Percentiles rank a stretch among this genome's conserved stretches.
Evolutionary conservation across 2,888 invertebrate genomes (phyloP).

Genomic region (Macrosiphum euphorbiae): DNA sequence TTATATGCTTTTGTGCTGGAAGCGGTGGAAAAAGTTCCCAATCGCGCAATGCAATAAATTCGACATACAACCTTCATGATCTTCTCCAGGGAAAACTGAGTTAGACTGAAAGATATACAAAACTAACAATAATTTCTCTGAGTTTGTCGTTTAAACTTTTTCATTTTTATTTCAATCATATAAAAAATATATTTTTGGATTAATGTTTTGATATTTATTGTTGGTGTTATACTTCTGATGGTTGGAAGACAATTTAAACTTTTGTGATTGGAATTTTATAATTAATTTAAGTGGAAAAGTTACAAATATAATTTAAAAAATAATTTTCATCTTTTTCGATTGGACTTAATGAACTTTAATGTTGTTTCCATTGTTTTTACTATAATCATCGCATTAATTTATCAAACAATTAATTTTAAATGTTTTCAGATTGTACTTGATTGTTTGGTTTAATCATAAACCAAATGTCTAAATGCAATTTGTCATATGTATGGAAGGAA

Average conservation of each 20-base stretch:
- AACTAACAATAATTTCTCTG: constrained; percentile 20
- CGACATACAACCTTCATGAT: constrained; percentile 27
- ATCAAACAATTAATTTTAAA: not conserved
- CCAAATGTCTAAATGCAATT: not conserved
- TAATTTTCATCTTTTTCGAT: too few species aligned
- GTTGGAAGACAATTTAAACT: not conserved
- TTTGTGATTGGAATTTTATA: not conserved
- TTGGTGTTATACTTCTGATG: not conserved
- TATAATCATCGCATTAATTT: not conserved
- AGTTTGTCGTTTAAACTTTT: constrained; percentile 16
- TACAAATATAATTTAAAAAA: not conserved
- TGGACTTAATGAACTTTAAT: not conserved
- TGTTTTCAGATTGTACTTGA: not conserved
- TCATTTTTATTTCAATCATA: constrained; percentile 10
- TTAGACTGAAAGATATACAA: constrained; percentile 19
- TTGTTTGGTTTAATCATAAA: not conserved
- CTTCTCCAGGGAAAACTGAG: constrained; percentile 47
- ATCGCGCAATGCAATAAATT: constrained; percentile 50
- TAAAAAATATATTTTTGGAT: constrained; percentile 20
- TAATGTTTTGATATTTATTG: not conserved
- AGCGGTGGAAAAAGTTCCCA: constrained; percentile 47
- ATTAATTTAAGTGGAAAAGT: not conserved
- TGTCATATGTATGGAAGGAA: not conserved
- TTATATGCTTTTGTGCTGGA: constrained; percentile 37
- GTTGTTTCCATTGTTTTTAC: not conserved